Base-by-base conservation (phyloP, 2,888 invertebrate genomes). In the Leucoma salicis region DNA sequence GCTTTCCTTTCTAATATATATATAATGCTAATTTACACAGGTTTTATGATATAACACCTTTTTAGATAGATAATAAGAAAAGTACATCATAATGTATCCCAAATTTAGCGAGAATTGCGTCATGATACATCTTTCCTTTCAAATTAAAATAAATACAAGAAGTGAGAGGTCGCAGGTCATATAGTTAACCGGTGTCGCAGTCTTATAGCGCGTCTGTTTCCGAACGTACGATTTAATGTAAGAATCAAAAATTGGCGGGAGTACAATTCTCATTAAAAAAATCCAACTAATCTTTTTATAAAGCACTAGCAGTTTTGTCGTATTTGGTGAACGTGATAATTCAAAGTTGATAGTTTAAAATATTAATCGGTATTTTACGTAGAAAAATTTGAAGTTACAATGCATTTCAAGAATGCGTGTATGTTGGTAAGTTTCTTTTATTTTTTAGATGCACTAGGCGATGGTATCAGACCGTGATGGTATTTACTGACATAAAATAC, bases 111-210 rank as follows among this genome's bases (percentile, higher is more conserved):
- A 1, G 31, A 11, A 14, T 31, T 31, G 15, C 31, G 11, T 31
- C 1, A 14, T 13, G 13, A 29, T n/a, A 39, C 27, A 2, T 31
- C 31, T 31, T 31, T 31, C 31, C 15, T 10, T 31, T 31, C 15
- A 15, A 16, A 29, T 15, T 31, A 2, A 31, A 31, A 31, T 3
- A 31, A 8, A 11, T 31, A 46, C 29, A 53, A 12, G 39, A 35
- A 44, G 40, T 46, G 39, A 53, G 35, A 56, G 55, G 64, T 65
- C 59, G 48, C 24, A 57, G 53, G 50, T 65, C 53, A 56, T 4
- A 28, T 28, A 29, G 29, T 12, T 13, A 13, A 42, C 38, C 41
- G 35, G 16, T 5, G 39, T 31, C 32, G 47, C 59, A 65, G 64
- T 65, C 49, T 52, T 16, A 14, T 37, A 42, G 45, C 27, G 50